Percentiles rank a stretch among this genome's conserved stretches.
These are phyloP conservation scores for Yponomeuta malinellus DNA, from an alignment of 2,888 invertebrate species.

Conservation along the genomic window DNA sequence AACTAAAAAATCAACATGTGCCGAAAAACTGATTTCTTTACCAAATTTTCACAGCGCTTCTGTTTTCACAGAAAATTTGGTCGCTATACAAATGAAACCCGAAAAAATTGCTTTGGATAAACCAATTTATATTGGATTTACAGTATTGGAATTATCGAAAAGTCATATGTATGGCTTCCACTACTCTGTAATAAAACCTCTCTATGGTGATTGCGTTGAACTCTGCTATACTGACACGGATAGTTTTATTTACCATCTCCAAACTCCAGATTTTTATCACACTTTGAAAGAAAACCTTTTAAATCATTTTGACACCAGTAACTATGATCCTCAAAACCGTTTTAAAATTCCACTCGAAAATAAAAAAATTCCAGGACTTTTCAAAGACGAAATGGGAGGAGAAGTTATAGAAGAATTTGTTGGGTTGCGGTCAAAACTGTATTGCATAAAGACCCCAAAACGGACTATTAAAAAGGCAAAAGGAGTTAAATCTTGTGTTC, in stretches of 20 bases:
- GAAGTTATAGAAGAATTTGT: too few species aligned
- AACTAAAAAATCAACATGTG: too few species aligned
- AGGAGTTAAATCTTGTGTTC: too few species aligned
- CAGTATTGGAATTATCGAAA: conserved; percentile 17
- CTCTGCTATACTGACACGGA: conserved; percentile 22
- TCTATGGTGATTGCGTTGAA: conserved; percentile 13
- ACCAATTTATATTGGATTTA: conserved; percentile 18
- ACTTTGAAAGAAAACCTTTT: conserved; percentile 6
- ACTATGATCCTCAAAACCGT: not conserved
- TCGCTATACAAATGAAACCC: too few species aligned
- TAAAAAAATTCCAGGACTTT: conserved; percentile 5
- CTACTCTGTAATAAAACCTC: conserved; percentile 15
- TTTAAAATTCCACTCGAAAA: not conserved
- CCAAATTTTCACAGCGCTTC: too few species aligned
- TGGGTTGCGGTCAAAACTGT: too few species aligned
- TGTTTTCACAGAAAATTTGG: too few species aligned
- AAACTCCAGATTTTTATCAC: conserved; percentile 17
- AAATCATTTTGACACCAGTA: conserved; percentile 16
- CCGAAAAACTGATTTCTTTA: too few species aligned
- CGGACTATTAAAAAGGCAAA: too few species aligned
- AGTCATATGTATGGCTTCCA: conserved; percentile 17
- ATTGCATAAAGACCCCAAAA: too few species aligned
- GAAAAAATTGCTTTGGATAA: conserved; percentile 4
- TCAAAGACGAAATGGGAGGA: not conserved
- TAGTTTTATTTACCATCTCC: conserved; percentile 18